Evolutionary conservation across 2,797 vertebrate species (phyloP).

Genomic region (Cynopterus sphinx): DNA sequence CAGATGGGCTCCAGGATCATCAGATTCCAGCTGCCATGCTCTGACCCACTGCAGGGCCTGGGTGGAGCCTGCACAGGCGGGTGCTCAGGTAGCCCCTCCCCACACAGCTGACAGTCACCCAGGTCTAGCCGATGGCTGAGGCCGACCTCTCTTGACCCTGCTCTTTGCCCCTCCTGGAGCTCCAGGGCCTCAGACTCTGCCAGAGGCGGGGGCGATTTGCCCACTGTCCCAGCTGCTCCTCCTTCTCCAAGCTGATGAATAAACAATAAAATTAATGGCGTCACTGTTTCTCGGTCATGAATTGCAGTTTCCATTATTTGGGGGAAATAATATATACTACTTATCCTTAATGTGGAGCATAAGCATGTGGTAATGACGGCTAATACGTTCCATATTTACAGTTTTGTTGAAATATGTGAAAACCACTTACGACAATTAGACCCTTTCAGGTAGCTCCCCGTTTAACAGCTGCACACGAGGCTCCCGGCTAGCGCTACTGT

Average conservation of each 20-base stretch:
- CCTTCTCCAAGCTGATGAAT: not conserved
- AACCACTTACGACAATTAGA: constrained; percentile 37
- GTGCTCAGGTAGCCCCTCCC: not conserved
- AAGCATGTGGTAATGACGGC: constrained; percentile 55
- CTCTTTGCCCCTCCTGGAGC: not conserved
- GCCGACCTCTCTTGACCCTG: not conserved
- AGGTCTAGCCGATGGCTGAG: not conserved
- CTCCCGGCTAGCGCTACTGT: rapidly evolving
- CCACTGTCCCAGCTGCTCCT: not conserved
- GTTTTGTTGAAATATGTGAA: constrained; percentile 63
- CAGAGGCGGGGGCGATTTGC: not conserved
- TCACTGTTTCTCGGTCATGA: not conserved
- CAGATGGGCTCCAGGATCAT: rapidly evolving
- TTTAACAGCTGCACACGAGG: not conserved
- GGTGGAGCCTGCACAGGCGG: not conserved
- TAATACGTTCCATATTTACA: constrained; percentile 63
- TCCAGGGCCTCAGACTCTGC: not conserved
- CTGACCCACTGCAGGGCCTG: not conserved
- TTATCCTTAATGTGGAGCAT: constrained; percentile 25
- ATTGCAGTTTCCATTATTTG: not conserved
- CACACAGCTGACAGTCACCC: rapidly evolving
- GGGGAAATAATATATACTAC: constrained; percentile 40
- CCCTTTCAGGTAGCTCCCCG: constrained; percentile 31
- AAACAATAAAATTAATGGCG: not conserved
- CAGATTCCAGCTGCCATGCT: not conserved